Base-by-base conservation (phyloP, 2,888 invertebrate species). In the Cerastoderma edule region DNA sequence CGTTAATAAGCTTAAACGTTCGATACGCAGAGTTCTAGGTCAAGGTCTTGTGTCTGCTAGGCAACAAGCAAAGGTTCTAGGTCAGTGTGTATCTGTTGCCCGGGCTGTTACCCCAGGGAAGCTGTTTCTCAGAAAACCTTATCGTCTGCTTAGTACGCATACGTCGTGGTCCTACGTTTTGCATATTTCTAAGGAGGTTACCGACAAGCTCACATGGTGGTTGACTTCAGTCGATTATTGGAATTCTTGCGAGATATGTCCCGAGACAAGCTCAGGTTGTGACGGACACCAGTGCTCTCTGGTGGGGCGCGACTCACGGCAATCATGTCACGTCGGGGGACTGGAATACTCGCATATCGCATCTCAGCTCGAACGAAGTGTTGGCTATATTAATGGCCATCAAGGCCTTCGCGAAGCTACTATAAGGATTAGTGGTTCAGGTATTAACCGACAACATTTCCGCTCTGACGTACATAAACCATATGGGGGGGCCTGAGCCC, bases 371-470 rank as follows among this genome's bases (percentile, higher is more conserved):
- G n/a, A 70, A 64, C 28, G 54, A 66, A 50, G 8, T 54, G 33
- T 27, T 33, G 16, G 54, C 67, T 28, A 39, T 67, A 13, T 39
- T 67, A 35, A 54, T 67, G 67, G 19, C 30, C 8, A 1, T 65
- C 2, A 22, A 30, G 19, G 27, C 48, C 3, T 48, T 48, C 27
- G 32, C 19, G 3, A 4, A 4, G 13, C 3, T 44, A 24, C 24
- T 64, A 10, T 13, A 19, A 24, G 44, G 44, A 2, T 2, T 24
- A 13, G 22, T 22, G n/a, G 44, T 65, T 2, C 76, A 76, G 39
- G 33, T 76, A 27, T 39, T 64, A 16, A 39, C 67, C 46, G 68
- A 76, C 68, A 67, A 76, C 64, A 54, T 76, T 4, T 32, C 75
- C 22, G 57, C 76, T 10, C 64, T 68, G 22, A 67, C 65, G 2